phyloP scores from a whole-genome alignment of 2,888 invertebrate species.

The Acanthoscelides obtectus region DNA sequence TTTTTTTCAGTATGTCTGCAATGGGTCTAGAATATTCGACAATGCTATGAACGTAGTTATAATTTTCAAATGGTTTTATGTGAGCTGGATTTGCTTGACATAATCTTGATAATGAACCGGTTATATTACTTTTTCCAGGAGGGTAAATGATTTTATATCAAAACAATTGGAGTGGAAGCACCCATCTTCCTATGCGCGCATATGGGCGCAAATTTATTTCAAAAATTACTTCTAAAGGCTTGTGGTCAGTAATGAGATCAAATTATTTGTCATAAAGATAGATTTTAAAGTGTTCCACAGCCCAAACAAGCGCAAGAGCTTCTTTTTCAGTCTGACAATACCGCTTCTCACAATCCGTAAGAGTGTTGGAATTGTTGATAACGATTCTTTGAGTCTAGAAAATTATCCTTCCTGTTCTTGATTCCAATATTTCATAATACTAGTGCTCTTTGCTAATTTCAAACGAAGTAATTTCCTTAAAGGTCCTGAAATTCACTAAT shows the following conservation, averaged over 20 bases:
- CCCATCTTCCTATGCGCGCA: slow-evolving; percentile 16
- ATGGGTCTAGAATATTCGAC: slow-evolving; percentile 15
- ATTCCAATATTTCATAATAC: not conserved
- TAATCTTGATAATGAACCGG: slow-evolving; percentile 13
- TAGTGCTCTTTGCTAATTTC: slow-evolving; percentile 3
- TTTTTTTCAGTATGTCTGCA: slow-evolving; percentile 13
- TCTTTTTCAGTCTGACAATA: not conserved
- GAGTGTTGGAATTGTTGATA: not conserved
- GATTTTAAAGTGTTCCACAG: not conserved
- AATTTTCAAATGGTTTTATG: not conserved
- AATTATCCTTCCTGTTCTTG: not conserved
- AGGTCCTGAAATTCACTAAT: slow-evolving; percentile 3
- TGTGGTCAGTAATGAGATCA: not conserved
- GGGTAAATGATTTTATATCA: slow-evolving; percentile 14
- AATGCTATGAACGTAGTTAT: slow-evolving; percentile 11
- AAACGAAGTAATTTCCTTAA: slow-evolving; percentile 4
- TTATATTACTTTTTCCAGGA: slow-evolving; percentile 15
- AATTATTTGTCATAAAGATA: no score
- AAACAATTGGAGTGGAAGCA: slow-evolving; percentile 14
- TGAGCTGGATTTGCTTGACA: not conserved
- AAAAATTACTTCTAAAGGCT: slow-evolving; percentile 25
- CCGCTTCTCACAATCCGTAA: not conserved
- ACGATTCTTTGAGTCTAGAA: not conserved
- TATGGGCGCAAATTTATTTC: slow-evolving; percentile 23
- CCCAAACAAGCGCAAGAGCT: not conserved